Evolutionary conservation across 2,113 vertebrate genomes (phyloP).

Genomic region (Bos javanicus): DNA sequence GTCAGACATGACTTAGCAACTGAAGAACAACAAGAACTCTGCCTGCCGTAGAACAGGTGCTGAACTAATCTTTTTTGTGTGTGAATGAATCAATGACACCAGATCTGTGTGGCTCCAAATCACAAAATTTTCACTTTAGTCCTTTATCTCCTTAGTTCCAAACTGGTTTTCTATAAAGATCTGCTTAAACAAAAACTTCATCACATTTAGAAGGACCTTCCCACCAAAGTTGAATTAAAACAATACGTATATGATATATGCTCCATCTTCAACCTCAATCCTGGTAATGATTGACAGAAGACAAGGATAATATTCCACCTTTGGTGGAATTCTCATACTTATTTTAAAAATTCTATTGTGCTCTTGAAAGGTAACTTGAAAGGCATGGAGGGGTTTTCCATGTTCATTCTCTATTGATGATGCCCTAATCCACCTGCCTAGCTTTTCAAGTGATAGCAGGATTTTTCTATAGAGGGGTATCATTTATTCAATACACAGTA

Average conservation of each 20-base stretch:
- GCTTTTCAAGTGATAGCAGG: conserved; percentile 12
- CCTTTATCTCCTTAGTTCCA: background rate
- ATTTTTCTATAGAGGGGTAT: conserved; percentile 28
- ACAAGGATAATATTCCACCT: background rate
- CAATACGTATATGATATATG: background rate
- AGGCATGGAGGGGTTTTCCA: background rate
- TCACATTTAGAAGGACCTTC: background rate
- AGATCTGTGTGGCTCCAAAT: background rate
- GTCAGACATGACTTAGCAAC: background rate
- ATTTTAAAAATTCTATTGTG: background rate
- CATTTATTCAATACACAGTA: conserved; percentile 34
- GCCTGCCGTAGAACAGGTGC: background rate
- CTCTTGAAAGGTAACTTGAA: background rate
- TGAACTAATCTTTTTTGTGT: background rate
- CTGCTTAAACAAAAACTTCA: background rate
- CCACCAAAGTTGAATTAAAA: background rate
- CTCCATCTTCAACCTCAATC: background rate
- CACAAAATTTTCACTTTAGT: background rate
- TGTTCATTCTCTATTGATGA: background rate
- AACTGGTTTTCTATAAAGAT: background rate
- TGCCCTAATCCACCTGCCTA: background rate
- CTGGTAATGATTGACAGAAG: background rate
- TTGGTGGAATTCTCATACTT: background rate
- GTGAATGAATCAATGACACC: background rate
- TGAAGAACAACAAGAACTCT: background rate